Evolutionary conservation across 2,113 vertebrate species (phyloP).

Genomic region (Hystrix cristata): DNA sequence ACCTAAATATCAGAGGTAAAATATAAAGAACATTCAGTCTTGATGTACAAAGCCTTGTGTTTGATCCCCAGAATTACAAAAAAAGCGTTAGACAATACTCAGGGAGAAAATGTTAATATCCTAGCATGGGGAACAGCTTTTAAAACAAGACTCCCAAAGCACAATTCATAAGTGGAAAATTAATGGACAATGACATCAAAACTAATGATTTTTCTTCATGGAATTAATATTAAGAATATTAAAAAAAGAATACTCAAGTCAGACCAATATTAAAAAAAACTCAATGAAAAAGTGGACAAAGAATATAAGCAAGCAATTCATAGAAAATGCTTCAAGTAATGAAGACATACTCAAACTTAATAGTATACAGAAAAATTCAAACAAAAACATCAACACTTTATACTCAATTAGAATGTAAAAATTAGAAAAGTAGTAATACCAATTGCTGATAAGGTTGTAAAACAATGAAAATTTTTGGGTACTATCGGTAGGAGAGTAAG

Average conservation of each 20-base stretch:
- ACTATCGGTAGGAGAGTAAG: not conserved
- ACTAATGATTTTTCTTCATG: not conserved
- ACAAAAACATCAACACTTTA: not conserved
- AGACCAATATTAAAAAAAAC: conserved; percentile 39
- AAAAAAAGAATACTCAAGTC: conserved; percentile 12
- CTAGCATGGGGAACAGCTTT: not conserved
- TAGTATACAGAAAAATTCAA: not conserved
- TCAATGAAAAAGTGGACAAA: not conserved
- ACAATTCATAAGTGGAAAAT: conserved; percentile 27
- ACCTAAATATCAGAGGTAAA: conserved; percentile 4
- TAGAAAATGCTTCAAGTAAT: not conserved
- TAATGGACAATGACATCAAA: conserved; percentile 49
- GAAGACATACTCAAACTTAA: conserved; percentile 9
- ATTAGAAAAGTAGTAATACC: not conserved
- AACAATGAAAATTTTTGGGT: not conserved
- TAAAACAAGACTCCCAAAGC: conserved; percentile 27
- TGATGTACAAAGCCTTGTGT: not conserved
- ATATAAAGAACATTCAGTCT: not conserved
- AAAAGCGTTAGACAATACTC: not conserved
- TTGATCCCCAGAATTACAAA: not conserved
- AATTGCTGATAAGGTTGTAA: not conserved
- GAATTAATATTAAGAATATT: conserved; percentile 8
- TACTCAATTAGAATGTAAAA: not conserved
- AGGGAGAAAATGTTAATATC: not conserved
- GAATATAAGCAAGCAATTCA: not conserved